Percentiles rank a stretch among this genome's conserved stretches.
Conservation (phyloP, 2,888 invertebrate genomes). For the Agonopterix arenella region DNA sequence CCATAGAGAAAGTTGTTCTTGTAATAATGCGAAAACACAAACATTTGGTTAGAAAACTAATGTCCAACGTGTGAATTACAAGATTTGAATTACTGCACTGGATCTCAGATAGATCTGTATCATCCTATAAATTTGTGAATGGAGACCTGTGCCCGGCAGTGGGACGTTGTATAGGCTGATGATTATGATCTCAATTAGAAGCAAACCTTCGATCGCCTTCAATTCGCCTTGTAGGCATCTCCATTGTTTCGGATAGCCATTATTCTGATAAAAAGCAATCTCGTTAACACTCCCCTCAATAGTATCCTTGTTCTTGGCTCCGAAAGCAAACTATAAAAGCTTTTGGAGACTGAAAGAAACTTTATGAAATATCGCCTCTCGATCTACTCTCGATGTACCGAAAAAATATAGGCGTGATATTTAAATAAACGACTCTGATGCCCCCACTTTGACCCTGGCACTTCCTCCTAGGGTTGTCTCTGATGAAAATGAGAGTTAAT, state of each 20-base stretch:
- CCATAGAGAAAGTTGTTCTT: too few relatives aligned
- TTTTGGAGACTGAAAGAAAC: slow-evolving; percentile 6
- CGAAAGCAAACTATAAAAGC: slow-evolving; percentile 4
- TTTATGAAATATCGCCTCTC: slow-evolving; percentile 8
- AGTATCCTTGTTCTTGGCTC: background rate
- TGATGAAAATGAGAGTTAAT: too few relatives aligned
- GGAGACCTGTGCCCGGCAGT: too few relatives aligned
- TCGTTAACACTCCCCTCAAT: background rate
- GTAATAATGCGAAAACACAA: too few relatives aligned
- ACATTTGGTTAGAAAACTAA: too few relatives aligned
- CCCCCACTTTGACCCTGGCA: slow-evolving; percentile 4
- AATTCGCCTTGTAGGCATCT: background rate
- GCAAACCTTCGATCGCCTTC: too few relatives aligned
- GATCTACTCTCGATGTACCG: slow-evolving; percentile 1
- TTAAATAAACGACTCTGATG: slow-evolving; percentile 7
- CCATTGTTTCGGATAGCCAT: background rate
- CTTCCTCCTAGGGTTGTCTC: background rate
- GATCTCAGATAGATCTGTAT: too few relatives aligned
- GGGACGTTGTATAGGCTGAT: too few relatives aligned
- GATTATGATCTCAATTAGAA: too few relatives aligned
- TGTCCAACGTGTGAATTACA: too few relatives aligned
- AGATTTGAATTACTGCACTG: too few relatives aligned
- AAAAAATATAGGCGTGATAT: slow-evolving; percentile 7
- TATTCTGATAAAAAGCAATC: slow-evolving; percentile 6
- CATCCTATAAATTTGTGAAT: too few relatives aligned